Conservation (phyloP, 2,797 vertebrate species). For the Distichodus sexfasciatus region DNA sequence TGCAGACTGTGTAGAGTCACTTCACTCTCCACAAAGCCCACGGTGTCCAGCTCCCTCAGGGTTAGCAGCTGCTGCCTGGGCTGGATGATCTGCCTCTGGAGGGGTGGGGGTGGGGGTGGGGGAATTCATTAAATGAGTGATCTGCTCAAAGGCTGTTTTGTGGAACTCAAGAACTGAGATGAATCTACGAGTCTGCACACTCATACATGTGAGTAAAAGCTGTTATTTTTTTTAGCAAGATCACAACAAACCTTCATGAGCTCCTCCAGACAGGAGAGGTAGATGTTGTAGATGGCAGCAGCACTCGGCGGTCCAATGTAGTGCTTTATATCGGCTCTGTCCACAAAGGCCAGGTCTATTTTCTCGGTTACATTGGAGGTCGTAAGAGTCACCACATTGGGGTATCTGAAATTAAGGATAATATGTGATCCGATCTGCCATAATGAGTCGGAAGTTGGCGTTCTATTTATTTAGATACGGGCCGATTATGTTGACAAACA, state of each 20-base stretch:
- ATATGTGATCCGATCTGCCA: background rate
- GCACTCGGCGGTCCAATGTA: slow-evolving; percentile 90
- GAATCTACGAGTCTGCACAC: background rate
- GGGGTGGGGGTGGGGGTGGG: background rate
- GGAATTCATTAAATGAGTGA: too few species aligned
- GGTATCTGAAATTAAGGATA: slow-evolving; percentile 71
- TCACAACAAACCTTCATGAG: slow-evolving; percentile 88
- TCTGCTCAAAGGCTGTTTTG: background rate
- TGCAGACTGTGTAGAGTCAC: slow-evolving; percentile 85
- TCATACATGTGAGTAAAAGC: background rate
- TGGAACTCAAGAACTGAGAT: background rate
- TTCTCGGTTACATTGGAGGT: slow-evolving; percentile 97
- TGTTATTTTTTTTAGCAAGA: too few species aligned
- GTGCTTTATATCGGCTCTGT: slow-evolving; percentile 96
- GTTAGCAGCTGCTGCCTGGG: slow-evolving; percentile 92
- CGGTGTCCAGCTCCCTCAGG: slow-evolving; percentile 86
- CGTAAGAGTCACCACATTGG: slow-evolving; percentile 96
- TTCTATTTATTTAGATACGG: too few species aligned
- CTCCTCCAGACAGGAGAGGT: slow-evolving; percentile 91
- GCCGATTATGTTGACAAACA: too few species aligned
- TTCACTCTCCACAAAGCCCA: slow-evolving; percentile 85
- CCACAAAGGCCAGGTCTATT: slow-evolving; percentile 96
- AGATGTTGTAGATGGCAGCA: slow-evolving; percentile 93
- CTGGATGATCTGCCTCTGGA: slow-evolving; percentile 91
- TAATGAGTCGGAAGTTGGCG: too few species aligned